Evolutionary conservation across 2,797 vertebrate species (phyloP).

Genomic region (Mormyrops boulengeri): DNA sequence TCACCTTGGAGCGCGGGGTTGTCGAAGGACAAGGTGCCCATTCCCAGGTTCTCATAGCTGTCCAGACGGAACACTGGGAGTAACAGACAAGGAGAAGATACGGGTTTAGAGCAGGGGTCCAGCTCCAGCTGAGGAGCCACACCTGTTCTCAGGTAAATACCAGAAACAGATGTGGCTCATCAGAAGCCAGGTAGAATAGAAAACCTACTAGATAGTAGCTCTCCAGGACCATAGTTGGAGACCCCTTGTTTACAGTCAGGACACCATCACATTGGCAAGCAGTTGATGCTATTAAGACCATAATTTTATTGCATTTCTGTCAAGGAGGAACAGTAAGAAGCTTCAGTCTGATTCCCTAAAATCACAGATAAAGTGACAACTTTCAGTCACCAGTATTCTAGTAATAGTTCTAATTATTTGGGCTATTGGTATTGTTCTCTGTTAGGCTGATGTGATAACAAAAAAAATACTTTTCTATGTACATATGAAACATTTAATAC

Average conservation of each 20-base stretch:
- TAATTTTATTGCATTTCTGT: background rate
- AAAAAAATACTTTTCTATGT: background rate
- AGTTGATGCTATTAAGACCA: background rate
- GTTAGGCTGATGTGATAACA: background rate
- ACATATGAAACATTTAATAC: background rate
- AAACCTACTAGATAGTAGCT: background rate
- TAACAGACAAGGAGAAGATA: background rate
- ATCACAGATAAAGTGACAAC: background rate
- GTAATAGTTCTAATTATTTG: background rate
- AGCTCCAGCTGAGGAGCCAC: background rate
- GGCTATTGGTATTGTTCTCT: background rate
- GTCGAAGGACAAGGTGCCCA: constrained; percentile 59
- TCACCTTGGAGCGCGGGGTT: constrained; percentile 60
- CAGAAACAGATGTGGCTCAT: background rate
- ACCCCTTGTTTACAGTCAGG: background rate
- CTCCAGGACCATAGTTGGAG: background rate
- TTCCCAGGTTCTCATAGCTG: constrained; percentile 60
- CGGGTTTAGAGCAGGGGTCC: background rate
- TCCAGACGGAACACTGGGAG: constrained; percentile 73
- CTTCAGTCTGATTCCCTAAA: background rate
- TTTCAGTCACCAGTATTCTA: background rate
- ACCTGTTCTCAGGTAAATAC: background rate
- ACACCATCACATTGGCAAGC: background rate
- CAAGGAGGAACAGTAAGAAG: background rate
- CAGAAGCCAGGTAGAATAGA: background rate